A percentile compares a stretch with the other conserved stretches of the same genome.
Conservation (phyloP, 2,113 vertebrate genomes). For the Sylvilagus bachmani region DNA sequence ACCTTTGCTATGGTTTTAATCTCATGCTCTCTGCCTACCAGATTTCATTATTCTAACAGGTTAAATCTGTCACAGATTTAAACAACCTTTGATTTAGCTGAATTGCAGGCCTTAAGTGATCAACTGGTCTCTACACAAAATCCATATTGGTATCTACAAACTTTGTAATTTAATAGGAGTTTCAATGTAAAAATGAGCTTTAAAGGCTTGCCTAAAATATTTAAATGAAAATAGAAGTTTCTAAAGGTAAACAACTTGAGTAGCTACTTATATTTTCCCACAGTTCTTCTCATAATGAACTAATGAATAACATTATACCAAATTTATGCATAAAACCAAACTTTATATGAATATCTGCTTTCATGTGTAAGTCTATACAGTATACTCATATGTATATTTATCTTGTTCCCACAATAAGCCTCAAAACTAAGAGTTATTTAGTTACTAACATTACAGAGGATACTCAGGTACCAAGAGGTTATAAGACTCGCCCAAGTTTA, state of each 20-base stretch:
- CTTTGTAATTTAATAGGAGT: neutral
- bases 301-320: neutral
- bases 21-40: neutral
- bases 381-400: neutral
- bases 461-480: neutral
- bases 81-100: neutral
- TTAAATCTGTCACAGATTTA: neutral
- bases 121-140: neutral
- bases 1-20: neutral
- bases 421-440: neutral
- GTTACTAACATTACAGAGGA: neutral
- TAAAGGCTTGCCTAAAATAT: neutral
- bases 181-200: neutral
- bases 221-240: neutral
- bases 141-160: neutral
- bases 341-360: neutral
- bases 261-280: neutral
- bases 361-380: neutral
- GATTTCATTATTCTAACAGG: neutral
- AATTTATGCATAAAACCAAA: neutral
- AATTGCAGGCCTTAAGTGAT: neutral
- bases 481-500: neutral
- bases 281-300: slow-evolving; percentile 11
- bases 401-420: neutral
- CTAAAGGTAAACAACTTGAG: neutral